phyloP scores from a whole-genome alignment of 2,113 vertebrate species.

The Oreotrochilus melanogaster region DNA sequence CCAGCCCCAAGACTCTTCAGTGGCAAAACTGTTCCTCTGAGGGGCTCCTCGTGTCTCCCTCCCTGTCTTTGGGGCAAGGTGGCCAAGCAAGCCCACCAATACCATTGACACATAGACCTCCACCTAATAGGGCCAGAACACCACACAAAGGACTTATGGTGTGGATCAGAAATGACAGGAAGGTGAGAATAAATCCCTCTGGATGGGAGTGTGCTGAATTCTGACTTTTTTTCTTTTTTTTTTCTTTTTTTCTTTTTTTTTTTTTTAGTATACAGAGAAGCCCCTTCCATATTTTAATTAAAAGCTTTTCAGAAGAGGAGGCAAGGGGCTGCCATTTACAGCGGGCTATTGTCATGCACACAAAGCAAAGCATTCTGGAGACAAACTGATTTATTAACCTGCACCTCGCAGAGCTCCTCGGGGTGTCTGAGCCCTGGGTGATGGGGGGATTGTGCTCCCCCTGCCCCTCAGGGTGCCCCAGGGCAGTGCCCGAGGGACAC shows the following conservation, averaged over 20 bases:
- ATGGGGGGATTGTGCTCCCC: fast-evolving
- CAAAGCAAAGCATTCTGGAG: slow-evolving; percentile 50
- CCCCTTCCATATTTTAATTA: slow-evolving; percentile 66
- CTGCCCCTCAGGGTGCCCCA: fast-evolving
- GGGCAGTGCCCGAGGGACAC: fast-evolving
- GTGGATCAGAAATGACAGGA: not conserved
- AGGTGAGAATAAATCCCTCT: not conserved
- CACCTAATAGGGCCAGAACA: not conserved
- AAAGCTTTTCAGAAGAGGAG: slow-evolving; percentile 66
- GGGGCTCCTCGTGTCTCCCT: not conserved
- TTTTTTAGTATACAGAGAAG: slow-evolving; percentile 14
- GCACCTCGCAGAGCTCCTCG: not conserved
- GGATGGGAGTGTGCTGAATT: not conserved
- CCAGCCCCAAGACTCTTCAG: not conserved
- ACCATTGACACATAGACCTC: not conserved
- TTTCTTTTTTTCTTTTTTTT: not conserved
- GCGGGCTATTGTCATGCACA: slow-evolving; percentile 41
- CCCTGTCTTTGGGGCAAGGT: not conserved
- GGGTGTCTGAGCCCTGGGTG: not conserved
- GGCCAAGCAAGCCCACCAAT: fast-evolving
- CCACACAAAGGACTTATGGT: not conserved
- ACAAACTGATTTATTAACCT: slow-evolving; percentile 72
- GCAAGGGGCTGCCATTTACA: slow-evolving; percentile 62
- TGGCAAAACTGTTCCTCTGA: not conserved
- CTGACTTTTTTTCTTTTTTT: fast-evolving